Base-by-base conservation (phyloP, 2,888 invertebrate genomes). In the Ptycholaimellus sp. region DNA sequence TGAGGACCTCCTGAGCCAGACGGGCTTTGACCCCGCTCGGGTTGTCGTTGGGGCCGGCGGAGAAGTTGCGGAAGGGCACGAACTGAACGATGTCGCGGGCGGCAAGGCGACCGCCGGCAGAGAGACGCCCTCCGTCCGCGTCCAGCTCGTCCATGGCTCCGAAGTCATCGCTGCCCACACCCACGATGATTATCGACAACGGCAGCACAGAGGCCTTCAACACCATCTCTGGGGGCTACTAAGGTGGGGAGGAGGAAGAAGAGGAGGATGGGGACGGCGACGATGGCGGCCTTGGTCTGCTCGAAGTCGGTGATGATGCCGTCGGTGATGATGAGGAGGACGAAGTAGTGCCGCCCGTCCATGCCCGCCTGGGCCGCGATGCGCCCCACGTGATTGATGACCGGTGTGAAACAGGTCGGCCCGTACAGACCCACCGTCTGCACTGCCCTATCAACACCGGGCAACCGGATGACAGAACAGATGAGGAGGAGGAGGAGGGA, bases 151-250 rank as follows among this genome's bases (percentile, higher is more conserved):
- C 68, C 70, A 71, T 71, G 13, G 68, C 68, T 35, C 59, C 58
- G 55, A 71, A 71, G 46, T 69, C 68, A 28, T 68, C 70, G 47
- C 63, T 59, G 20, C 70, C 71, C 31, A 71, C 67, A n/a, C 70
- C 71, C 29, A 70, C 62, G 40, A 70, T 70, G 40, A 70, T 70
- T 36, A 70, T 68, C 2, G 70, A 70, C 51, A 70, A 56, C 0
- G 70, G 70, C 20, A 69, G 54, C n/a, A 47, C 46, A 5, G 69
- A 65, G 3, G 70, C 68, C 56, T 65, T 51, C 16, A 52, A 49
- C 11, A n/a, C n/a, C n/a, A n/a, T n/a, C n/a, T n/a, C n/a, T n/a
- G n/a, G n/a, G n/a, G n/a, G n/a, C n/a, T n/a, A n/a, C n/a, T n/a
- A n/a, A n/a, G n/a, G n/a, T n/a, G n/a, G n/a, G n/a, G n/a, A n/a